Conservation (phyloP, 2,888 invertebrate genomes). For the Stictocephala bisonia region DNA sequence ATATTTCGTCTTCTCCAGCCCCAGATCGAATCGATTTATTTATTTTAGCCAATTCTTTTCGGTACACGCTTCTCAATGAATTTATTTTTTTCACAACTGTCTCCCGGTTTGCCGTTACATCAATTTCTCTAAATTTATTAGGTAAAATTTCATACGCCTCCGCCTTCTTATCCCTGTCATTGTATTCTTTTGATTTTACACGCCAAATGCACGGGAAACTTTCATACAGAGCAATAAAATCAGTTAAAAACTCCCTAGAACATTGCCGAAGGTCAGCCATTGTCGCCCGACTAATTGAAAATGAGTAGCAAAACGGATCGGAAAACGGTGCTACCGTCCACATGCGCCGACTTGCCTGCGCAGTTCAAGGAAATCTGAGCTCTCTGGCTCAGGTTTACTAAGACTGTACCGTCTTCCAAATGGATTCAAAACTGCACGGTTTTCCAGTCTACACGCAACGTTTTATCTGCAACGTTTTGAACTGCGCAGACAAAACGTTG, state of each 20-base stretch:
- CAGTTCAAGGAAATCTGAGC: conserved; percentile 19
- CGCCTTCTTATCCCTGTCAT: conserved; percentile 53
- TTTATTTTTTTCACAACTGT: conserved; percentile 57
- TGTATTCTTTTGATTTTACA: conserved; percentile 56
- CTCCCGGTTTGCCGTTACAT: conserved; percentile 38
- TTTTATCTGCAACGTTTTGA: conserved; percentile 32
- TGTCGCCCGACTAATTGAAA: not conserved
- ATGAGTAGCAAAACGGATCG: conserved; percentile 39
- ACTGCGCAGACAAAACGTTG: conserved; percentile 37
- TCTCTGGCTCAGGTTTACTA: conserved; percentile 3
- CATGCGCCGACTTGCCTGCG: conserved; percentile 25
- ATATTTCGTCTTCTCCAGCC: conserved; percentile 50
- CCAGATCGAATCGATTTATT: conserved; percentile 51
- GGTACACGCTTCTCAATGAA: conserved; percentile 53
- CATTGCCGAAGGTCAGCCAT: conserved; percentile 33
- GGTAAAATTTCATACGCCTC: conserved; percentile 45
- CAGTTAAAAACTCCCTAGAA: conserved; percentile 51
- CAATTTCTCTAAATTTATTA: conserved; percentile 48
- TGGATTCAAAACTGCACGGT: conserved; percentile 28
- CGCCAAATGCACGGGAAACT: conserved; percentile 57
- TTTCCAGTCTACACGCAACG: conserved; percentile 37
- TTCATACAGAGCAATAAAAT: conserved; percentile 57
- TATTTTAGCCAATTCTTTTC: conserved; percentile 54
- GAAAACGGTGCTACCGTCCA: conserved; percentile 32
- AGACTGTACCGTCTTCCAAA: too few species aligned